These are phyloP conservation scores for Gasterosteus aculeatus DNA, from an alignment of 2,113 vertebrate species.

Conservation along the genomic window DNA sequence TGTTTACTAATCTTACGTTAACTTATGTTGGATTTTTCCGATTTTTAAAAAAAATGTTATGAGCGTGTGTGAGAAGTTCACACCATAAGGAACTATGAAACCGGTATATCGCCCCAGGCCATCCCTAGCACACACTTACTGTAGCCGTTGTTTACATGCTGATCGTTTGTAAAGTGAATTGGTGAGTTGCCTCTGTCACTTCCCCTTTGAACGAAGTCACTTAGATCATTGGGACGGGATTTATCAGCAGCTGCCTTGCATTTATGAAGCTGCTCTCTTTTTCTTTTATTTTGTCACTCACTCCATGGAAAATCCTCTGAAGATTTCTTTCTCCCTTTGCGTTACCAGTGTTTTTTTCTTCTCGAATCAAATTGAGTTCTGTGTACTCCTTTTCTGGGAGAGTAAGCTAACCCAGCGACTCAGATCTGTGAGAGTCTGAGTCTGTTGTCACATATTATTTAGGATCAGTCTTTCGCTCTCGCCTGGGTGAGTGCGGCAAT, in stretches of 20 bases:
- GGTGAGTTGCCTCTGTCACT: neutral
- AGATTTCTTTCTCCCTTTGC: neutral
- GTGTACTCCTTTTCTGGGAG: neutral
- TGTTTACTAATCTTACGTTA: too few relatives aligned
- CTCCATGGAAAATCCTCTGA: neutral
- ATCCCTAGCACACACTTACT: neutral
- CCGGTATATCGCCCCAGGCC: too few relatives aligned
- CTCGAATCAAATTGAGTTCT: neutral
- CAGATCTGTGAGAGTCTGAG: neutral
- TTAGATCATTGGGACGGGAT: neutral
- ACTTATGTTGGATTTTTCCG: too few relatives aligned
- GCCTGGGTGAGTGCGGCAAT: conserved; percentile 20
- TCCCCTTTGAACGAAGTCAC: neutral
- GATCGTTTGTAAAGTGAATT: neutral
- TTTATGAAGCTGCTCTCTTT: neutral
- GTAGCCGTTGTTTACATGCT: neutral
- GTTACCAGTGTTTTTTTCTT: neutral
- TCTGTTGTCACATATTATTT: neutral
- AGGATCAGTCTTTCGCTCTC: neutral
- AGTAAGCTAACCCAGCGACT: neutral
- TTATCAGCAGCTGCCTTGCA: neutral
- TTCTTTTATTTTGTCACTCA: neutral
- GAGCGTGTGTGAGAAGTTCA: too few relatives aligned
- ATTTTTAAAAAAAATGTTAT: too few relatives aligned
- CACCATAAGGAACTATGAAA: too few relatives aligned